Conservation (phyloP, 92 coral and sea anemone genomes). For the Zoanthus solanderi region DNA sequence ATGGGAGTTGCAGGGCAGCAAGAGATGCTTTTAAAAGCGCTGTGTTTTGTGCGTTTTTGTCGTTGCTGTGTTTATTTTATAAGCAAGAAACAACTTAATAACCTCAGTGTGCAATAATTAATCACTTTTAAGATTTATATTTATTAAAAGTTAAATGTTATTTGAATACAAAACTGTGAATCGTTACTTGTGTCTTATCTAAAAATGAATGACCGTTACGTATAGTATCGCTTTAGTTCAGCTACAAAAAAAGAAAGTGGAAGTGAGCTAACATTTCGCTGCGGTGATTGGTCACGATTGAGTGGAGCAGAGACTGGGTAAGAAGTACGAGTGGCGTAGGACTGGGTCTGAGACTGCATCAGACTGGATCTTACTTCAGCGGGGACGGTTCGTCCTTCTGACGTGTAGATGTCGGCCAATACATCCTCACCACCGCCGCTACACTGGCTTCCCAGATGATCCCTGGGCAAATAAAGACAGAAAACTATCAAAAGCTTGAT, state of each 20-base stretch:
- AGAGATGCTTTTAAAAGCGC: not conserved
- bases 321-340: constrained; percentile 49
- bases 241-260: constrained; percentile 19
- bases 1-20: not conserved
- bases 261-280: constrained; percentile 50
- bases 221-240: constrained; percentile 17
- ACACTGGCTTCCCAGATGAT: constrained; percentile 91
- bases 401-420: constrained; percentile 93
- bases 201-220: not conserved
- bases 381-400: constrained; percentile 93
- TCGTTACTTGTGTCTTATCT: not conserved
- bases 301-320: constrained; percentile 52
- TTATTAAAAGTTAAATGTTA: not conserved
- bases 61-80: not conserved
- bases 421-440: constrained; percentile 96
- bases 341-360: constrained; percentile 56
- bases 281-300: constrained; percentile 48
- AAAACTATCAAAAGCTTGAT: not conserved
- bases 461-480: constrained; percentile 57
- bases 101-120: not conserved
- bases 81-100: not conserved
- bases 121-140: not conserved
- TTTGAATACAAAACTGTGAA: not conserved
- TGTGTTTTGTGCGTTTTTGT: not conserved
- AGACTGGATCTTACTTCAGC: constrained; percentile 90